Percentiles rank a stretch among this genome's conserved stretches.
These are phyloP conservation scores for Tinea pellionella DNA, from an alignment of 2,888 invertebrate genomes.

Conservation along the genomic window DNA sequence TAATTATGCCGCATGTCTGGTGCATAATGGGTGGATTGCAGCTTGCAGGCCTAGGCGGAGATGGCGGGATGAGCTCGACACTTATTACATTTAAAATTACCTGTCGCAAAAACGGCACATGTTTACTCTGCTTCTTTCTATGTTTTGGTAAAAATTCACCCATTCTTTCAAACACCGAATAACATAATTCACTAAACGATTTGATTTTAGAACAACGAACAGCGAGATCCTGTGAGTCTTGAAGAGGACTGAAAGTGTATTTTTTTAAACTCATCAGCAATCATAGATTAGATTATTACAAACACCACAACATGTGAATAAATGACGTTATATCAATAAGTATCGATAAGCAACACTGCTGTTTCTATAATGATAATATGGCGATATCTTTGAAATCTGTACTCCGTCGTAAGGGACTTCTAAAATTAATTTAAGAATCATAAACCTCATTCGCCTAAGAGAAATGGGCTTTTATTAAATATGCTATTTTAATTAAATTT, in stretches of 20 bases:
- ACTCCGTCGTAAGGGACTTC: no score
- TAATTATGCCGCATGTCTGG: no score
- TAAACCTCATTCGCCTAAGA: no score
- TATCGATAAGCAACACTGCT: not conserved
- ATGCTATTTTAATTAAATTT: no score
- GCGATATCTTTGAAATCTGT: not conserved
- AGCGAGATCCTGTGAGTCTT: not conserved
- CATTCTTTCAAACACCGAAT: not conserved
- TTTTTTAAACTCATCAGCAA: not conserved
- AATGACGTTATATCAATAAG: not conserved
- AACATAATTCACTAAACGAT: not conserved
- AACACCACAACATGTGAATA: not conserved
- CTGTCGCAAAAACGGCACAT: not conserved
- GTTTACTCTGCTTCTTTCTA: not conserved
- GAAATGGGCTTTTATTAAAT: no score
- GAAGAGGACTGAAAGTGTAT: not conserved
- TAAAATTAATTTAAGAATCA: no score
- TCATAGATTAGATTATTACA: not conserved
- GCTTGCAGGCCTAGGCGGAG: no score
- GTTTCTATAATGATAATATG: not conserved
- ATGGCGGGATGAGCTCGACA: no score
- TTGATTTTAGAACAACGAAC: no score
- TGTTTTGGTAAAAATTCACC: not conserved
- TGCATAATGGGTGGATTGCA: no score
- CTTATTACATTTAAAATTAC: no score